Base-by-base conservation (phyloP, 2,888 invertebrate species). In the Globia sparganii region DNA sequence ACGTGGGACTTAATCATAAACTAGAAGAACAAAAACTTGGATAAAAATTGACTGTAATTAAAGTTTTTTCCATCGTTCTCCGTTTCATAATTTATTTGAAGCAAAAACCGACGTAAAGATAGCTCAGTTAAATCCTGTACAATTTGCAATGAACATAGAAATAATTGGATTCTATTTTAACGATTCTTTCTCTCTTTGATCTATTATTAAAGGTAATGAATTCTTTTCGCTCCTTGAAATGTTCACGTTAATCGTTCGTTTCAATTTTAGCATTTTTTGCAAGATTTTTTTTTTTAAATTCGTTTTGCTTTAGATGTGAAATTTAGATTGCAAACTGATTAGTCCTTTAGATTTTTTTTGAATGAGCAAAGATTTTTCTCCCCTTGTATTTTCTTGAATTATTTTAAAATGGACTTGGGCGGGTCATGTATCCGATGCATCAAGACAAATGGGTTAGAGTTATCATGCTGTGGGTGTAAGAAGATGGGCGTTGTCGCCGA, bases 101-200 rank as follows among this genome's bases (percentile, higher is more conserved):
- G 15, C 9, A 65, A 74, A 73, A 79, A 49, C 21, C 67, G 18
- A 65, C 25, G 58, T 65, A 49, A 61, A 67, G 69, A 15, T 69
- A 65, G 72, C 65, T 46, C 43, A 37, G 72, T 69, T 64, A 74
- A 83, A 83, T 70, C 56, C 59, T 75, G 62, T 46, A 87, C 81
- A 76, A 86, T 89, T 87, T 85, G 72, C 88, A 86, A 78, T 83
- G 83, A 81, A 82, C 78, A 83, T 78, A 37, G 78, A 64, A 65
- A 85, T 88, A 89, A 88, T 88, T 86, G 89, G 83, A 86, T 87
- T 87, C 78, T 74, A 83, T 87, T 87, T 84, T 78, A 85, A 81
- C 77, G 81, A 84, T 84, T 80, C 81, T 69, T 82, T 78, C 67
- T 84, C 75, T 79, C 86, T 88, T 84, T 88, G 85, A 88, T 87